These are phyloP conservation scores for Beris morrisii DNA, from an alignment of 2,888 invertebrate genomes.

Conservation along the genomic window DNA sequence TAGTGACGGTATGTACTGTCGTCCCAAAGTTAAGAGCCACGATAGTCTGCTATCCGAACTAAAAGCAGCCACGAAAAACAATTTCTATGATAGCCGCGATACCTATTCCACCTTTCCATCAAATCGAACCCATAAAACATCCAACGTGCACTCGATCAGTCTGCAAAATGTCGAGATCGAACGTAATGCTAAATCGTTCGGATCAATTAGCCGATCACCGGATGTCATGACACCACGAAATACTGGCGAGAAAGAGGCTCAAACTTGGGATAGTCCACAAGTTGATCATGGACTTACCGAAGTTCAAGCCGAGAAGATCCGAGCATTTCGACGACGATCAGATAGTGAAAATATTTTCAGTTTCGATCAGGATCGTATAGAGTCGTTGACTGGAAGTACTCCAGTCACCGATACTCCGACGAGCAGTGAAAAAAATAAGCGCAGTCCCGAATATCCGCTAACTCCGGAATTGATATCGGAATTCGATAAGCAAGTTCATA, in stretches of 20 bases:
- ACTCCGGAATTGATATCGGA: slow-evolving; percentile 64
- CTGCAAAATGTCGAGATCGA: slow-evolving; percentile 73
- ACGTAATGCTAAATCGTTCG: slow-evolving; percentile 58
- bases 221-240: slow-evolving; percentile 48
- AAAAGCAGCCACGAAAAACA: slow-evolving; percentile 50
- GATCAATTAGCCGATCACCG: slow-evolving; percentile 47
- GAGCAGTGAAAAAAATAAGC: slow-evolving; percentile 61
- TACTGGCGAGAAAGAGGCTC: slow-evolving; percentile 51
- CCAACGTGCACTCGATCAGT: slow-evolving; percentile 68
- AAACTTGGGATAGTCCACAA: slow-evolving; percentile 43
- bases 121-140: slow-evolving; percentile 61
- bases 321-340: slow-evolving; percentile 64
- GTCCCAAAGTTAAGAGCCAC: slow-evolving; percentile 61
- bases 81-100: slow-evolving; percentile 62
- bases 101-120: slow-evolving; percentile 66
- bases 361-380: slow-evolving; percentile 75
- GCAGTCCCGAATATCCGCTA: slow-evolving; percentile 60
- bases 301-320: slow-evolving; percentile 50
- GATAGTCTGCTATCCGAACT: slow-evolving; percentile 63
- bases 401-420: slow-evolving; percentile 50
- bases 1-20: slow-evolving; percentile 44
- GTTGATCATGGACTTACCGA: slow-evolving; percentile 54
- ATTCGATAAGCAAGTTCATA: slow-evolving; percentile 61
- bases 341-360: slow-evolving; percentile 73
- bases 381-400: slow-evolving; percentile 65